phyloP scores from a whole-genome alignment of 2,113 vertebrate genomes.

The Petrocephalus zakoni region DNA sequence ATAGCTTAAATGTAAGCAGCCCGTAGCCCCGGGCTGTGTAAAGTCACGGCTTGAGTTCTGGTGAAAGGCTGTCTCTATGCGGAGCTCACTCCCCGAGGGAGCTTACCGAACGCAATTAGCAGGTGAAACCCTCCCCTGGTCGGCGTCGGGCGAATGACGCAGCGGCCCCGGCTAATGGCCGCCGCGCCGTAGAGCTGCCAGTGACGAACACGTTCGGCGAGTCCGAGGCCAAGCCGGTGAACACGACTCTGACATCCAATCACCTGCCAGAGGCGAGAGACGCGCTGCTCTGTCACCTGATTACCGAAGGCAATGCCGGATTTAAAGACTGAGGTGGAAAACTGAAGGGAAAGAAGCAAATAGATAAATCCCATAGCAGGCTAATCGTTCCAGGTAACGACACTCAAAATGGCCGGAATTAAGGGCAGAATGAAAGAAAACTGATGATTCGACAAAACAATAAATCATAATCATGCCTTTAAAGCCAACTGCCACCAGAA shows the following conservation, averaged over 20 bases:
- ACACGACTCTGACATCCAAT: background rate
- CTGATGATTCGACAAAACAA: background rate
- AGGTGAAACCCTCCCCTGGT: background rate
- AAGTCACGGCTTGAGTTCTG: background rate
- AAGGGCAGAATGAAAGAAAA: background rate
- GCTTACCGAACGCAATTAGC: constrained; percentile 7
- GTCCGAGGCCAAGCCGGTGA: background rate
- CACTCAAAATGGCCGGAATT: background rate
- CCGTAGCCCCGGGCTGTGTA: background rate
- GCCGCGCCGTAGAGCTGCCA: background rate
- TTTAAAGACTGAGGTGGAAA: background rate
- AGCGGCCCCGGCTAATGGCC: background rate
- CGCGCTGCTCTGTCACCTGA: background rate
- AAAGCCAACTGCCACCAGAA: background rate
- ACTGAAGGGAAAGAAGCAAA: background rate
- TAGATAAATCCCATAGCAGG: background rate
- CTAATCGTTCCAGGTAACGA: background rate
- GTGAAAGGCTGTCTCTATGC: constrained; percentile 10
- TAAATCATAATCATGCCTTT: background rate
- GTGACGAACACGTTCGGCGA: background rate
- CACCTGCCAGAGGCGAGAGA: background rate
- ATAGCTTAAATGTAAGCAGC: background rate
- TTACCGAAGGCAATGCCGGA: background rate
- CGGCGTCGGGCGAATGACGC: background rate
- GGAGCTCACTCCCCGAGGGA: background rate